Conservation (phyloP, 2,113 vertebrate genomes). For the Grallaria varia region DNA sequence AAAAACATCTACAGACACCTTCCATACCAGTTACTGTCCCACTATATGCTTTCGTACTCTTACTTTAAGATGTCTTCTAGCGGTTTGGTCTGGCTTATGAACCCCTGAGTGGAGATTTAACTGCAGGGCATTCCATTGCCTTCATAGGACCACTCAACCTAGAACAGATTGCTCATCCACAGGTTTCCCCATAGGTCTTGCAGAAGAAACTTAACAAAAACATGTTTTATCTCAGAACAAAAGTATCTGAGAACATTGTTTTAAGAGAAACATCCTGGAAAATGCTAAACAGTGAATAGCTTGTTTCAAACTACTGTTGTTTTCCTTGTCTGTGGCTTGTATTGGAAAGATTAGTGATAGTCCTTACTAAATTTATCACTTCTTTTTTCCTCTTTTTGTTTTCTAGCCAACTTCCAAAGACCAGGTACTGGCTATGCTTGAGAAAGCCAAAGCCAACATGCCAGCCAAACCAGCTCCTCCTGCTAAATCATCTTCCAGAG, state of each 20-base stretch:
- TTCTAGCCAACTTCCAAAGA: constrained; percentile 93
- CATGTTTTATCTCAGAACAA: neutral
- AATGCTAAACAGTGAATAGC: neutral
- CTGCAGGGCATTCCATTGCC: neutral
- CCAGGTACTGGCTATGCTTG: constrained; percentile 90
- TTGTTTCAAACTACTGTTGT: neutral
- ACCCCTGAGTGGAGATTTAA: neutral
- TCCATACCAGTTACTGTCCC: neutral
- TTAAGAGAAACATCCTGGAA: neutral
- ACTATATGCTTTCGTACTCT: neutral
- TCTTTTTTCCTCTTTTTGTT: neutral
- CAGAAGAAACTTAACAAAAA: neutral
- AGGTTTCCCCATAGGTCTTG: neutral
- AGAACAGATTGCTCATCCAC: neutral
- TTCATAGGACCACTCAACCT: neutral
- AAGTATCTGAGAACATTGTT: neutral
- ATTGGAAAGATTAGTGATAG: neutral
- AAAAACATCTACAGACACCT: neutral
- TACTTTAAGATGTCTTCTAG: neutral
- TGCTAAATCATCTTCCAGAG: constrained; percentile 76
- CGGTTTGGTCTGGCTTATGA: neutral
- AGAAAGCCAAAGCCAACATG: constrained; percentile 93
- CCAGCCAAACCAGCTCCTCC: constrained; percentile 87
- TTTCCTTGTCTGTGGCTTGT: neutral
- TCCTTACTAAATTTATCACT: neutral